A percentile compares a stretch with the other conserved stretches of the same genome.
Evolutionary conservation across 2,888 invertebrate genomes (phyloP).

Genomic region (Marasmarcha lunaedactyla): DNA sequence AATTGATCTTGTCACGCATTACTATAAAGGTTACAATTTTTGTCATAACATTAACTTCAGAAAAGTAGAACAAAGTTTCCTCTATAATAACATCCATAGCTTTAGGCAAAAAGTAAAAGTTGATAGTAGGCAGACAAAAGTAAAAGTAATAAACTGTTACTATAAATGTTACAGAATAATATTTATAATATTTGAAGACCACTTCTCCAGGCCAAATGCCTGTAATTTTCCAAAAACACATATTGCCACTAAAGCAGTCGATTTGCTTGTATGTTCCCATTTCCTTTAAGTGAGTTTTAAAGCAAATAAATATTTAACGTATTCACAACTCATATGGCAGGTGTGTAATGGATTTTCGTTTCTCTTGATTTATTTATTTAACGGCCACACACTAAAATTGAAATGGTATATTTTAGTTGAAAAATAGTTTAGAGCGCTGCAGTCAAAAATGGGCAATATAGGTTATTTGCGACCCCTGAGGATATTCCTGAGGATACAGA

Average conservation of each 20-base stretch:
- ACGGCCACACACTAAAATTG: too few species aligned
- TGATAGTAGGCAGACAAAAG: constrained; percentile 22
- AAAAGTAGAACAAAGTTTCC: constrained; percentile 38
- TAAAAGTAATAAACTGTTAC: constrained; percentile 22
- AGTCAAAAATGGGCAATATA: too few species aligned
- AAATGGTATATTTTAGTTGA: too few species aligned
- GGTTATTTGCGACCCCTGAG: too few species aligned
- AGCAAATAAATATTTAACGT: too few species aligned
- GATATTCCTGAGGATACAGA: too few species aligned
- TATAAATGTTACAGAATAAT: constrained; percentile 24
- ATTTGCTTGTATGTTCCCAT: constrained; percentile 20
- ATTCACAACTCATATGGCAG: too few species aligned
- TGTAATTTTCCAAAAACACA: constrained; percentile 30
- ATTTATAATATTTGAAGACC: constrained; percentile 18
- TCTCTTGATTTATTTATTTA: too few species aligned
- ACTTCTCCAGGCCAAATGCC: constrained; percentile 26
- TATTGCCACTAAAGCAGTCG: constrained; percentile 33
- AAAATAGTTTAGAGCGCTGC: too few species aligned
- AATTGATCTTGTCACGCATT: constrained; percentile 22
- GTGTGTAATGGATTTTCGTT: too few species aligned
- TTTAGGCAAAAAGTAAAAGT: constrained; percentile 31
- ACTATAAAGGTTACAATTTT: constrained; percentile 32
- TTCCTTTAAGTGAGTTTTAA: too few species aligned
- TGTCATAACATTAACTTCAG: constrained; percentile 23
- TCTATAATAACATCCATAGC: constrained; percentile 30